Evolutionary conservation across 2,888 invertebrate genomes (phyloP).

Genomic region (Corythucha ciliata): DNA sequence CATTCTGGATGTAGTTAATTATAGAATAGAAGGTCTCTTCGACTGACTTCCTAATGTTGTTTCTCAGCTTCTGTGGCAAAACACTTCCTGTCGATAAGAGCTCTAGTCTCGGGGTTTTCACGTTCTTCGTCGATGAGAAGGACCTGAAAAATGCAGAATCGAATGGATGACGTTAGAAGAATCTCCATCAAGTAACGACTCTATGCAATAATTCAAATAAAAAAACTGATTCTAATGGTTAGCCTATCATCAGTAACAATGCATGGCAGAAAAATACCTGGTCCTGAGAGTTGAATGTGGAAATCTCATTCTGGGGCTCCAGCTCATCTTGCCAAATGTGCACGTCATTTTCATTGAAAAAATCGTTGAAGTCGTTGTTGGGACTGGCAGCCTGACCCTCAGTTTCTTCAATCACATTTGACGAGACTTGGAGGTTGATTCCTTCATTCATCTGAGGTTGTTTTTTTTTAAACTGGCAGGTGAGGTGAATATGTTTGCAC

Average conservation of each 20-base stretch:
- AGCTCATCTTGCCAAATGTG: not conserved
- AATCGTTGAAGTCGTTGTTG: not conserved
- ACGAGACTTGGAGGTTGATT: too few species aligned
- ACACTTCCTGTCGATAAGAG: constrained; percentile 4
- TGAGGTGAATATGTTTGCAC: constrained; percentile 9
- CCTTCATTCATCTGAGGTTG: too few species aligned
- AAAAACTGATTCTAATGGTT: too few species aligned
- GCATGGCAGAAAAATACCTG: too few species aligned
- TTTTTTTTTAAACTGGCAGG: constrained; percentile 1
- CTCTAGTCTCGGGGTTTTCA: constrained; percentile 1
- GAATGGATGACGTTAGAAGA: too few species aligned
- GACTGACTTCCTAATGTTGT: not conserved
- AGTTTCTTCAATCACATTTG: too few species aligned
- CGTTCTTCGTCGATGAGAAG: not conserved
- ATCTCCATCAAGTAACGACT: too few species aligned
- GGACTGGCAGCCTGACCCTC: too few species aligned
- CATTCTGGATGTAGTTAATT: constrained; percentile 1
- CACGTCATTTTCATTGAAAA: not conserved
- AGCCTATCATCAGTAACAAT: too few species aligned
- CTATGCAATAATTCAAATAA: too few species aligned
- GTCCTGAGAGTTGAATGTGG: too few species aligned
- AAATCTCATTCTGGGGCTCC: not conserved
- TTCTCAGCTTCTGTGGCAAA: not conserved
- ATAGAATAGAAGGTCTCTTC: constrained; percentile 1
- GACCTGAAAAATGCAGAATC: too few species aligned